Conservation (phyloP, 2,797 vertebrate species). For the Phyllotis vaccarum region DNA sequence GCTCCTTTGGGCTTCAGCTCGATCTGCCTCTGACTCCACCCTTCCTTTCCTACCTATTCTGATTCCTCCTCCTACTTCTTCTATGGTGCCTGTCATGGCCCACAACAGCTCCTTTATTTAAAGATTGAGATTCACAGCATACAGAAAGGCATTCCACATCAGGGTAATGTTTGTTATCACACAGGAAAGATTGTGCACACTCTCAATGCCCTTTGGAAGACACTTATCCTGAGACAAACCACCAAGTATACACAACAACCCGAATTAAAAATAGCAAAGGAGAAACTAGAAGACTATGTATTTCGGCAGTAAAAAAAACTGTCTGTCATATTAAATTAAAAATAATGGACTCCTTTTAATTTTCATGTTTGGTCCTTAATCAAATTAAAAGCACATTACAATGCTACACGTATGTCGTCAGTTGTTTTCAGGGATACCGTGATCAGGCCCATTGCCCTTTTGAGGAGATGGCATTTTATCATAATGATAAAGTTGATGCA, state of each 20-base stretch:
- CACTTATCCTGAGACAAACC: not conserved
- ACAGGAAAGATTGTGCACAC: not conserved
- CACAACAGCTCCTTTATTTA: too few species aligned
- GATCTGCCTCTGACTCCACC: too few species aligned
- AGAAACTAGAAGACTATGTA: constrained; percentile 30
- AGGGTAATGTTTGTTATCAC: not conserved
- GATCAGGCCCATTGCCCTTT: not conserved
- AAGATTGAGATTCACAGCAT: too few species aligned
- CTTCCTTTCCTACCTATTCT: too few species aligned
- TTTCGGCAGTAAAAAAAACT: constrained; percentile 52
- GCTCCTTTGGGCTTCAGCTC: too few species aligned
- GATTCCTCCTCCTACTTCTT: too few species aligned
- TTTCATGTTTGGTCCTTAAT: constrained; percentile 43
- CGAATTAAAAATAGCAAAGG: not conserved
- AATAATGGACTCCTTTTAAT: constrained; percentile 15
- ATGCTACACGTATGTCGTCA: not conserved
- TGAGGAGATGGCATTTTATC: constrained; percentile 14
- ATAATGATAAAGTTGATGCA: constrained; percentile 31
- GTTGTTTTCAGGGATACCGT: constrained; percentile 11
- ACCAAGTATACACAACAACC: constrained; percentile 1
- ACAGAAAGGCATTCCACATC: too few species aligned
- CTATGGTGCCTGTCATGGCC: too few species aligned
- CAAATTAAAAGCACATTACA: constrained; percentile 25
- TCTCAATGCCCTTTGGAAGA: not conserved
- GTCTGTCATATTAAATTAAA: constrained; percentile 8